A percentile compares a stretch with the other conserved stretches of the same genome.
Conservation (phyloP, 2,888 invertebrate genomes). For the Melipona beecheii region DNA sequence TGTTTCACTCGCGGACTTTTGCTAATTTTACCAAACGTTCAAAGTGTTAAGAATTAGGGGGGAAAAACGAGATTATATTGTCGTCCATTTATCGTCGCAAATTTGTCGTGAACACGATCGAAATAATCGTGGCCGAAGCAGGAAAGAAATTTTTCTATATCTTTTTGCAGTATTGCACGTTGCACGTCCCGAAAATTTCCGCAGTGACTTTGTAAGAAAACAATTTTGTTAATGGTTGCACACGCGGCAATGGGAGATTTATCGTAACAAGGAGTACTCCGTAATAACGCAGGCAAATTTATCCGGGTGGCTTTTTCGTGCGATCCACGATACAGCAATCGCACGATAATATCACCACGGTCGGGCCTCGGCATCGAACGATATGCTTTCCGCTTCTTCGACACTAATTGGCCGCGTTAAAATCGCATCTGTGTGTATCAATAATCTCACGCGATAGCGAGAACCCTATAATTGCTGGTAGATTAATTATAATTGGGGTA, state of each 20-base stretch:
- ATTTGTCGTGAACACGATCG: too few relatives aligned
- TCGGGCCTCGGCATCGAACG: conserved; percentile 38
- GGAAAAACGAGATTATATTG: too few relatives aligned
- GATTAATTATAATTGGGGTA: conserved; percentile 66
- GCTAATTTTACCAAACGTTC: too few relatives aligned
- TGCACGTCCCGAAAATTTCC: too few relatives aligned
- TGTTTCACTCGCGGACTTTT: too few relatives aligned
- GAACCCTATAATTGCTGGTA: conserved; percentile 39
- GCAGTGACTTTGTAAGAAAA: too few relatives aligned
- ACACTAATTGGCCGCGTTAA: conserved; percentile 53
- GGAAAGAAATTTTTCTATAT: too few relatives aligned
- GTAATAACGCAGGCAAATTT: conserved; percentile 5
- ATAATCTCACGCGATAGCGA: conserved; percentile 53
- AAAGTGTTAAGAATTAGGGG: too few relatives aligned
- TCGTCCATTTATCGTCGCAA: too few relatives aligned
- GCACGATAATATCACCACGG: conserved; percentile 24
- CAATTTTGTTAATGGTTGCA: neutral
- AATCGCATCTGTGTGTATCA: conserved; percentile 58
- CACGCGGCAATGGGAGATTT: neutral
- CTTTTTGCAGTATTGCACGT: too few relatives aligned
- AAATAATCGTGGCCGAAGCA: too few relatives aligned
- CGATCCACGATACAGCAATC: conserved; percentile 16
- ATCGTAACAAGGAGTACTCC: neutral
- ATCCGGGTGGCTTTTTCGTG: neutral
- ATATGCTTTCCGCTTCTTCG: conserved; percentile 55